Conservation (phyloP, 2,797 vertebrate genomes). For the Meda fulgida region DNA sequence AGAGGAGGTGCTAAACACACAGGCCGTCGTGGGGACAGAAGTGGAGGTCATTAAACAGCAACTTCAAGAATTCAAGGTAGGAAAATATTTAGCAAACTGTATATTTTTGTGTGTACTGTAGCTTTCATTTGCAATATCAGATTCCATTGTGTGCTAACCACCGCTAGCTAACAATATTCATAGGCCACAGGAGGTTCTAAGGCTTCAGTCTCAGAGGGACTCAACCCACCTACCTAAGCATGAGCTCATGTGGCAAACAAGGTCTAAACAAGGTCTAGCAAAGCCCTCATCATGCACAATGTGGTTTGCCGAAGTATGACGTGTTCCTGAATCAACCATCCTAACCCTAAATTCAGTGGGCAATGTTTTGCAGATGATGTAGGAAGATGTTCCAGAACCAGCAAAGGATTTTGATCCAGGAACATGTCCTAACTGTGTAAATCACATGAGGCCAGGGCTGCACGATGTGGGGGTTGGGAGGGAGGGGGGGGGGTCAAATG, state of each 20-base stretch:
- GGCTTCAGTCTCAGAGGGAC: not conserved
- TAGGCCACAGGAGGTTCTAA: not conserved
- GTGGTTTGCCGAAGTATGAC: conserved; percentile 1
- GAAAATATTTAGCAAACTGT: conserved; percentile 47
- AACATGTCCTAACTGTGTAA: not conserved
- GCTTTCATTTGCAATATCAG: not conserved
- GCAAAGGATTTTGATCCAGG: not conserved
- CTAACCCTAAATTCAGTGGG: not conserved
- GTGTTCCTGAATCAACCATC: not conserved
- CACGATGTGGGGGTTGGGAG: no score
- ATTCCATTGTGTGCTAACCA: not conserved
- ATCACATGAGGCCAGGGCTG: not conserved
- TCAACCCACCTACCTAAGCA: not conserved
- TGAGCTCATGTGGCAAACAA: not conserved
- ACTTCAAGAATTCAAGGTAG: conserved; percentile 94
- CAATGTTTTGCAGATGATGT: not conserved
- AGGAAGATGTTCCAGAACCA: not conserved
- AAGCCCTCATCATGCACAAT: not conserved
- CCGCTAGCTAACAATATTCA: not conserved
- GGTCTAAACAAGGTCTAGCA: conserved; percentile 15
- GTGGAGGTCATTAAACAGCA: conserved; percentile 95
- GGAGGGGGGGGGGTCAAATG: not conserved
- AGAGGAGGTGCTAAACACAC: conserved; percentile 85
- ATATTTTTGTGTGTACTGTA: conserved; percentile 9
- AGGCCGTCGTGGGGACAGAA: conserved; percentile 90